A percentile compares a stretch with the other conserved stretches of the same genome.
Conservation (phyloP, 1,140 invertebrate genomes). For the Neuroterus valhalla region DNA sequence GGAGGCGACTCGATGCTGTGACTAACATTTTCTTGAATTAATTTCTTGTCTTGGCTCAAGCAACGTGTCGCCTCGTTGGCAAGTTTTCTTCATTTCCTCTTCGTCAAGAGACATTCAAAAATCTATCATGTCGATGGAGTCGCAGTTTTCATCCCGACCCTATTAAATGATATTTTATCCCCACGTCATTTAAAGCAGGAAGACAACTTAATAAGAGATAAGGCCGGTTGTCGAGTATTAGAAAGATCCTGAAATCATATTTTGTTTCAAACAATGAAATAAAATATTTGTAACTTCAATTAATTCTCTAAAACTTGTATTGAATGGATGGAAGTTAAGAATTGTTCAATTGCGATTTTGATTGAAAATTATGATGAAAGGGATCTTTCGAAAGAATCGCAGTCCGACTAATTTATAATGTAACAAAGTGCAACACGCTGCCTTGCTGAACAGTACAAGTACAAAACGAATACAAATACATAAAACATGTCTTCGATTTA, state of each 20-base stretch:
- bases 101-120: not conserved
- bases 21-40: not conserved
- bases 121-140: constrained; percentile 38
- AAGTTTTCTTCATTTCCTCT: constrained; percentile 23
- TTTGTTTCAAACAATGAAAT: not conserved
- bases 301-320: too few relatives aligned
- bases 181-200: constrained; percentile 47
- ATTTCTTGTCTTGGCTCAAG: not conserved
- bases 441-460: constrained; percentile 77
- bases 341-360: constrained; percentile 24
- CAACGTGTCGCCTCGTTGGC: constrained; percentile 4
- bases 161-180: constrained; percentile 46
- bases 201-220: constrained; percentile 48
- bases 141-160: constrained; percentile 39
- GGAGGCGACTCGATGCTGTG: not conserved
- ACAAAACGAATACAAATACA: constrained; percentile 76
- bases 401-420: constrained; percentile 72
- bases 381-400: constrained; percentile 68
- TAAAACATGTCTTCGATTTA: constrained; percentile 74
- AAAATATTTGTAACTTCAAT: too few relatives aligned
- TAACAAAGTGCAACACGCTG: constrained; percentile 77
- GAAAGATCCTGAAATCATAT: constrained; percentile 36
- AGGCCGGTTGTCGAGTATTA: constrained; percentile 35
- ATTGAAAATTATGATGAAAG: constrained; percentile 49
- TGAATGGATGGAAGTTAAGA: constrained; percentile 4